Evolutionary conservation across 2,113 vertebrate species (phyloP).

Genomic region (Noturus placidus): DNA sequence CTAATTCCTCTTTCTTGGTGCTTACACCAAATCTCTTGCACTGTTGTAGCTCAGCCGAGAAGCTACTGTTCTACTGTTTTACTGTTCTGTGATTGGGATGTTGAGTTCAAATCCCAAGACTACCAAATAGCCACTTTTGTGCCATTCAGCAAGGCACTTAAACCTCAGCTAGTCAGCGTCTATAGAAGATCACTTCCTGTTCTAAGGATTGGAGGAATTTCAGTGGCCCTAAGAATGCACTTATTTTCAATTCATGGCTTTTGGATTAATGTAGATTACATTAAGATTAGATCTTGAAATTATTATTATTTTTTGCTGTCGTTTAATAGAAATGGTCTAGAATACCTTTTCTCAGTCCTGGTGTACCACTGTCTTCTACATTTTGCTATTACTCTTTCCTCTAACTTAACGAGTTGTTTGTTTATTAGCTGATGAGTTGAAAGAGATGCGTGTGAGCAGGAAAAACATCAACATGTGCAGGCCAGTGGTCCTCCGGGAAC

Average conservation of each 20-base stretch:
- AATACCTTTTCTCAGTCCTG: neutral
- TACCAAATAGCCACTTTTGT: neutral
- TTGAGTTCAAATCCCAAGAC: neutral
- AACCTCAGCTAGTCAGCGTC: neutral
- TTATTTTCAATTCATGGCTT: neutral
- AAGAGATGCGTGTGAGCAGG: neutral
- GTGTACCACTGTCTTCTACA: neutral
- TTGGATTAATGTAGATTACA: neutral
- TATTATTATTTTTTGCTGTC: neutral
- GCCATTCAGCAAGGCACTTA: no score
- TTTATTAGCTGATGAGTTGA: neutral
- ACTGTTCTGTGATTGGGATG: neutral
- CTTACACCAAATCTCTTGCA: neutral
- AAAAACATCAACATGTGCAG: neutral
- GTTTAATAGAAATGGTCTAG: neutral
- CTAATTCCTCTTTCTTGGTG: neutral
- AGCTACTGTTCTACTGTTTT: neutral
- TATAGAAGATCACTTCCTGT: slow-evolving; percentile 1
- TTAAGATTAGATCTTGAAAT: neutral
- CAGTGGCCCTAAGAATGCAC: neutral
- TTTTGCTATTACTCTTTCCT: neutral
- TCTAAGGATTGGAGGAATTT: neutral
- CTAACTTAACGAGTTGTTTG: neutral
- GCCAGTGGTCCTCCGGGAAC: neutral
- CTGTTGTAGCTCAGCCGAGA: neutral